A percentile compares a stretch with the other conserved stretches of the same genome.
Evolutionary conservation across 2,888 invertebrate species (phyloP).

Genomic region (Lasioglossum morio): DNA sequence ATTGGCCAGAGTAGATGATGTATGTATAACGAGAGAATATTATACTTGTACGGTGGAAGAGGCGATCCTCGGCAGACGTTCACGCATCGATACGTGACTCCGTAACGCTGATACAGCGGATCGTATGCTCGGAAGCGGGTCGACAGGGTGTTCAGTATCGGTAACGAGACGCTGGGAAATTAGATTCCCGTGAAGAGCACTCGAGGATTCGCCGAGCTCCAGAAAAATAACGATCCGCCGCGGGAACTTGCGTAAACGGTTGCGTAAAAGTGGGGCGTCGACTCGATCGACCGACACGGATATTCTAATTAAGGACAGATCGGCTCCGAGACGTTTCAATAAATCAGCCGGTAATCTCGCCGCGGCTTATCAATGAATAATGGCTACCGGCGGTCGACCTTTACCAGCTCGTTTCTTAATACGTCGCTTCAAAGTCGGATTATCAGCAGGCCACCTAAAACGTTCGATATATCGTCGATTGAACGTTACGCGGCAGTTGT

Average conservation of each 20-base stretch:
- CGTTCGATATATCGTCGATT: constrained; percentile 35
- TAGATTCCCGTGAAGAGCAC: constrained; percentile 19
- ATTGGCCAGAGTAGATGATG: background rate
- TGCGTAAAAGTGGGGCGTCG: constrained; percentile 7
- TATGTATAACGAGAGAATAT: background rate
- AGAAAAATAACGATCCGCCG: background rate
- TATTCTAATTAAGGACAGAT: constrained; percentile 37
- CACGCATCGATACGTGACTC: constrained; percentile 15
- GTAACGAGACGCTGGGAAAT: constrained; percentile 24
- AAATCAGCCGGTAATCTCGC: constrained; percentile 30
- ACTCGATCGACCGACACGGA: constrained; percentile 2
- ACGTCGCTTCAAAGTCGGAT: constrained; percentile 43
- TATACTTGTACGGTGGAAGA: constrained; percentile 1
- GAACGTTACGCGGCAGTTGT: constrained; percentile 62
- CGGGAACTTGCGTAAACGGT: background rate
- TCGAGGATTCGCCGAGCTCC: constrained; percentile 9
- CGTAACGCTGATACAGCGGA: constrained; percentile 32
- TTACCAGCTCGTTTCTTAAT: constrained; percentile 23
- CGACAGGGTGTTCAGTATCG: constrained; percentile 9
- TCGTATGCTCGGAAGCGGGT: constrained; percentile 18
- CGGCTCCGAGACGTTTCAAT: constrained; percentile 22
- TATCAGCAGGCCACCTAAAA: constrained; percentile 42
- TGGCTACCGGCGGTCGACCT: constrained; percentile 14
- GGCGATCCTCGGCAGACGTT: constrained; percentile 4
- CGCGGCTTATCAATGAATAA: constrained; percentile 48